Percentiles rank a stretch among this genome's conserved stretches.
Evolutionary conservation across 2,888 invertebrate genomes (phyloP).

Genomic region (Cheilosia vernalis): DNA sequence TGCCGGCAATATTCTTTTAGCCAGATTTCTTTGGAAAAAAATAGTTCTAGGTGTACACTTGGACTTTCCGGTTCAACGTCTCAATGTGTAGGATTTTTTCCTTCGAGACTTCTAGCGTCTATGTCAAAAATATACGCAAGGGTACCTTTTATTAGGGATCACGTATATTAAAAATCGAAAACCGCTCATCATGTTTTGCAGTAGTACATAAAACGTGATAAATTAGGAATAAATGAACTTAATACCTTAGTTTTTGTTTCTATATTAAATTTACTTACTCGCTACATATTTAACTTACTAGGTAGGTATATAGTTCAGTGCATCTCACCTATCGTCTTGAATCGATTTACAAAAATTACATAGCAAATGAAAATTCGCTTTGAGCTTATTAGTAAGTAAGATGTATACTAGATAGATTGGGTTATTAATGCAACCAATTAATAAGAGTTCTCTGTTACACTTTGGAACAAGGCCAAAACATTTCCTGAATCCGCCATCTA

Average conservation of each 20-base stretch:
- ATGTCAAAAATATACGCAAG: no score
- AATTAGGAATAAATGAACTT: slow-evolving; percentile 38
- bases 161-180: background rate
- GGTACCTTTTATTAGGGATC: background rate
- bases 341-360: slow-evolving; percentile 65
- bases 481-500: no score
- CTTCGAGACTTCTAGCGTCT: no score
- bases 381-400: slow-evolving; percentile 21
- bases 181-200: slow-evolving; percentile 29
- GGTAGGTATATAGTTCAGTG: slow-evolving; percentile 39
- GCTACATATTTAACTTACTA: slow-evolving; percentile 15
- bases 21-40: no score
- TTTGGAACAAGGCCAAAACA: background rate
- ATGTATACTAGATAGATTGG: slow-evolving; percentile 5
- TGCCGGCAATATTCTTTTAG: no score
- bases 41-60: no score
- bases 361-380: slow-evolving; percentile 58
- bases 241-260: slow-evolving; percentile 15
- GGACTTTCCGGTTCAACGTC: no score
- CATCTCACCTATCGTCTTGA: slow-evolving; percentile 6
- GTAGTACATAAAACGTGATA: slow-evolving; percentile 43
- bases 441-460: slow-evolving; percentile 14
- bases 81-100: no score
- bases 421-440: slow-evolving; percentile 4
- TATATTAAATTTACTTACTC: slow-evolving; percentile 21